Evolutionary conservation across 2,113 vertebrate species (phyloP), one percentile per base, ranked within the genome.

Genomic region (Apus apus): DNA sequence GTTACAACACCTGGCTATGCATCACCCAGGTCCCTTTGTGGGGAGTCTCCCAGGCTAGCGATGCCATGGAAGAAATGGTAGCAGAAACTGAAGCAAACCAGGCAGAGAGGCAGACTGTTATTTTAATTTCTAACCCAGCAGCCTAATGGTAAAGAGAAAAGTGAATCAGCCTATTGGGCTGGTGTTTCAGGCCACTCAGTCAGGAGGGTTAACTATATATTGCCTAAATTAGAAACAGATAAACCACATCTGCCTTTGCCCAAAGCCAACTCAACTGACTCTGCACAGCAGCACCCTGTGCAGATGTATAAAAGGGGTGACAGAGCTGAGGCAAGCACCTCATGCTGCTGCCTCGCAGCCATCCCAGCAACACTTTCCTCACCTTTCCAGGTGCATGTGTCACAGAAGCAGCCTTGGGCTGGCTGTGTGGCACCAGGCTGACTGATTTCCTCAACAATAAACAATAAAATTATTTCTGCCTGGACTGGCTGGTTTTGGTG

Each of bases 381-480:
- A 13, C 17, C 34, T 3, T 8, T 0, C 1, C 58, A 17, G 57
- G n/a, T 13, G 16, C 29, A 0, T 1, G 32, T 40, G 62, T 4
- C 25, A 4, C 36, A 20, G 29, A 6, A 8, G 56, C 70, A 23
- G 51, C n/a, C 18, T 70, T 5, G 32, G 6, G 32, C 70, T 25
- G 74, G 23, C 15, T 3, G 34, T 9, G 53, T 26, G 36, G 18
- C 73, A 54, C 81, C 73, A 2, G 15, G 2, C 68, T 1, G 3
- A 25, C 25, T 2, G 3, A 6, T 27, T 32, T 18, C 21, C 53
- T 58, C n/a, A 14, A 53, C 30, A 10, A 30, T 21, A 32, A 67
- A 17, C 2, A 6, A 22, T 9, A 19, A 45, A 36, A 22, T 15
- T n/a, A 18, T 75, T 72, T 73, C 68, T 86, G 54, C 38, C 72